Base-by-base conservation (phyloP, 2,113 vertebrate species). In the Oophaga pumilio region DNA sequence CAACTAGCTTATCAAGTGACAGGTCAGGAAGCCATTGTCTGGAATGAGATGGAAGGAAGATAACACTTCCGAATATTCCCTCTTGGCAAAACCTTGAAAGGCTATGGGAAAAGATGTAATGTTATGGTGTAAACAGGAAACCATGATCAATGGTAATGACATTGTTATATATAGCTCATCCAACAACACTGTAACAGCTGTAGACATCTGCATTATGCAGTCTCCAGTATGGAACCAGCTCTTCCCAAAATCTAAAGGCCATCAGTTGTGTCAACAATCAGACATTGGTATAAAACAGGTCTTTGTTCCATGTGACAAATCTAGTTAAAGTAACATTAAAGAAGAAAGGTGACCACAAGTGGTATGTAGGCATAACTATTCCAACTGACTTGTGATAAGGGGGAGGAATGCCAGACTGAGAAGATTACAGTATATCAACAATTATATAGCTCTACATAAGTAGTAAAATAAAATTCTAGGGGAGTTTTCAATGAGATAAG, bases 71-170 rank as follows among this genome's bases (percentile, higher is more conserved):
- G 69, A 43, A 33, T 33, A 7, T 17, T 33, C 11, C 26, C 69
- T 33, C 26, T 71, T 71, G 7, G 22, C 71, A 49, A 49, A 74
- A 49, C 71, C 43, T 20, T 18, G 15, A 49, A 49, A 9, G 11
- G 10, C 71, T 9, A 49, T 74, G 71, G 17, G 28, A 69, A 69
- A 13, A 69, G 62, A 26, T 33, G 13, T 15, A 17, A 18, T 33
- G 68, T 71, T 71, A 71, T 71, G 68, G 68, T 12, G 28, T 71
- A 74, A 74, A 74, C 28, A 43, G 71, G 71, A 74, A 49, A 20
- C 33, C 14, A 49, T 18, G 17, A 49, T 49, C 71, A 74, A 74
- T 74, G 20, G 28, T 43, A 74, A 49, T 49, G 15, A 20, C 15
- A 71, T 11, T 24, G 24, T 49, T 71, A 17, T 8, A 49, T 20